Base-by-base conservation (phyloP, 2,797 vertebrate genomes). In the Enteromius mattozi region DNA sequence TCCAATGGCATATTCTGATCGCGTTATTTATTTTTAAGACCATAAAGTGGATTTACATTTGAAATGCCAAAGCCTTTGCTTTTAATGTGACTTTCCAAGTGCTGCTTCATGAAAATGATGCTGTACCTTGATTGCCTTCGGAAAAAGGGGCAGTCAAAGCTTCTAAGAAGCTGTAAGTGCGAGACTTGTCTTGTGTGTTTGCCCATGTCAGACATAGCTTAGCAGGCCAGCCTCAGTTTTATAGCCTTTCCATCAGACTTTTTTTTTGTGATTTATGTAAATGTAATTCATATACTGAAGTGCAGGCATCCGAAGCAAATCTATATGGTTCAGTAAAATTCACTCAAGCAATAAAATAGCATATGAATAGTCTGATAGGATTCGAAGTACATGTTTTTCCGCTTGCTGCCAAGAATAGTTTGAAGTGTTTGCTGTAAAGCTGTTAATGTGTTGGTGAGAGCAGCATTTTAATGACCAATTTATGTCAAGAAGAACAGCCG, bases 401-500 rank as follows among this genome's bases (percentile, higher is more conserved):
- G 5, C 40, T 75, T 37, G 7, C 69, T 85, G 86, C 74, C 83
- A 81, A 78, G 74, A 85, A 69, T 78, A 78, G 72, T 81, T 59
- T 81, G 45, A 86, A 88, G 85, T 81, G 78, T 87, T 87, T 83
- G 81, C 87, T 84, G 89, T 87, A 90, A 91, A 89, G 88, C 90
- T 85, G 87, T 92, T 90, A 88, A 91, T 88, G 85, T 82, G 78
- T 91, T 88, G 91, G 87, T 89, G 87, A 89, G 85, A 86, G 86
- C 71, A 74, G 47, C 74, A 84, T 69, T 74, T 84, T 83, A 82
- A 87, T 87, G 79, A 89, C 92, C 92, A 91, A 93, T 94, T 93
- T 92, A 92, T 92, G 92, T 94, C 88, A 89, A 90, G 89, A 91
- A 91, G 92, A 89, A 90, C 84, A 86, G 91, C 90, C 83, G 81